Evolutionary conservation across 2,888 invertebrate genomes (phyloP).

Genomic region (Oscheius onirici): DNA sequence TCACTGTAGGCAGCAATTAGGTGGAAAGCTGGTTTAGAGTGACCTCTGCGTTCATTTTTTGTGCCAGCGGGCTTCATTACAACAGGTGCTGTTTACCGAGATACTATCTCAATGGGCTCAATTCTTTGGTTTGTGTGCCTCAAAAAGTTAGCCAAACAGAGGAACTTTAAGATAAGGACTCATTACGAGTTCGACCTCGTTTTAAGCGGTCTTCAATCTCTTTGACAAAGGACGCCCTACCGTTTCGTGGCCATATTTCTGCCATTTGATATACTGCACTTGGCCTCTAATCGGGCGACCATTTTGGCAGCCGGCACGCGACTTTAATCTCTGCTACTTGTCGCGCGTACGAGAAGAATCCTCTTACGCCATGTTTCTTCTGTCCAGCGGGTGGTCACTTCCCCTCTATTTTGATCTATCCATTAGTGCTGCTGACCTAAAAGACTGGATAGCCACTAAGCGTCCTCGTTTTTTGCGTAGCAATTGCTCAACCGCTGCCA

Average conservation of each 20-base stretch:
- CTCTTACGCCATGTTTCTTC: conserved; percentile 25
- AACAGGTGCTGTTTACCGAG: conserved; percentile 9
- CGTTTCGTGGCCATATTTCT: conserved; percentile 19
- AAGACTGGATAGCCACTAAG: not conserved
- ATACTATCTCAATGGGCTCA: conserved; percentile 8
- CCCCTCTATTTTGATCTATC: not conserved
- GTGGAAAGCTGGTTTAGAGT: not conserved
- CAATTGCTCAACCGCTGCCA: conserved; percentile 26
- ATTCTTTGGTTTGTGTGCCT: not conserved
- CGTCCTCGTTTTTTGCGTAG: conserved; percentile 13
- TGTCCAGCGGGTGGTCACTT: conserved; percentile 16
- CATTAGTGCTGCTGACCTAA: not conserved
- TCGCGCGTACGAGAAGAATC: conserved; percentile 25
- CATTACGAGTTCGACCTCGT: no score
- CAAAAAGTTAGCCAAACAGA: not conserved
- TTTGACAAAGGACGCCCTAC: not conserved
- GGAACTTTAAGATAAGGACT: not conserved
- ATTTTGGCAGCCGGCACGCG: conserved; percentile 30
- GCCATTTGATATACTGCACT: conserved; percentile 25
- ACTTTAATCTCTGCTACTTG: conserved; percentile 30
- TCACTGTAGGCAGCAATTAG: no score
- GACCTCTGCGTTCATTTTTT: not conserved
- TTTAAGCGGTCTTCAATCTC: no score
- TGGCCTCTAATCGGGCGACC: conserved; percentile 11
- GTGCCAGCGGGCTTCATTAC: not conserved